phyloP scores from a whole-genome alignment of 2,797 vertebrate genomes.

The Pterois miles region DNA sequence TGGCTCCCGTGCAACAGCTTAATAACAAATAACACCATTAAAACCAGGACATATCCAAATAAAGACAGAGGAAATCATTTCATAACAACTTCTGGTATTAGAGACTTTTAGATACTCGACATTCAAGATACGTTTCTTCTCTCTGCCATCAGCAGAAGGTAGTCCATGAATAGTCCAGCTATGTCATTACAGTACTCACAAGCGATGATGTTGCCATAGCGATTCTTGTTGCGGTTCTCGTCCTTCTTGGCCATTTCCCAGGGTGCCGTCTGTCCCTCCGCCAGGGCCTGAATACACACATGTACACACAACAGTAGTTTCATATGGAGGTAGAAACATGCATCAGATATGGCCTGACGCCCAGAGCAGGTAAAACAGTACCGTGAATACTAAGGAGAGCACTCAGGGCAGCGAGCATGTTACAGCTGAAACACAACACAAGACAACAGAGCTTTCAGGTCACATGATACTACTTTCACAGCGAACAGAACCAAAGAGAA shows the following conservation, averaged over 20 bases:
- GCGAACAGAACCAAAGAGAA: too few species aligned
- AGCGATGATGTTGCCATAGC: conserved; percentile 99
- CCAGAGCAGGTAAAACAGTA: conserved; percentile 39
- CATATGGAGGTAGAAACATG: conserved; percentile 27
- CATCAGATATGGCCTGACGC: conserved; percentile 55
- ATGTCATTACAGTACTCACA: conserved; percentile 86
- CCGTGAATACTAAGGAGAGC: conserved; percentile 54
- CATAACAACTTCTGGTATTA: too few species aligned
- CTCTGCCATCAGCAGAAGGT: neutral
- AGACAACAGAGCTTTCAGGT: too few species aligned
- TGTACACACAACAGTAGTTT: conserved; percentile 23
- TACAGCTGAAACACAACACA: neutral
- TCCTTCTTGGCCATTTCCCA: conserved; percentile 99
- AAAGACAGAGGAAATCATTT: too few species aligned
- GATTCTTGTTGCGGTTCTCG: conserved; percentile 97
- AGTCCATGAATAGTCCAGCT: neutral
- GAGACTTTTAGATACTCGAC: too few species aligned
- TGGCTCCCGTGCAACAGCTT: too few species aligned
- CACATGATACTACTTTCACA: neutral
- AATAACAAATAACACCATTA: too few species aligned
- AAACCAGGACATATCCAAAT: too few species aligned
- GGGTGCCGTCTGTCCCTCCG: conserved; percentile 95
- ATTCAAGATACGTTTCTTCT: too few species aligned
- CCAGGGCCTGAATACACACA: conserved; percentile 87
- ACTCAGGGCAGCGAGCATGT: neutral